A percentile compares a stretch with the other conserved stretches of the same genome.
Evolutionary conservation across 2,888 invertebrate species (phyloP).

Genomic region (Trichopria drosophilae): DNA sequence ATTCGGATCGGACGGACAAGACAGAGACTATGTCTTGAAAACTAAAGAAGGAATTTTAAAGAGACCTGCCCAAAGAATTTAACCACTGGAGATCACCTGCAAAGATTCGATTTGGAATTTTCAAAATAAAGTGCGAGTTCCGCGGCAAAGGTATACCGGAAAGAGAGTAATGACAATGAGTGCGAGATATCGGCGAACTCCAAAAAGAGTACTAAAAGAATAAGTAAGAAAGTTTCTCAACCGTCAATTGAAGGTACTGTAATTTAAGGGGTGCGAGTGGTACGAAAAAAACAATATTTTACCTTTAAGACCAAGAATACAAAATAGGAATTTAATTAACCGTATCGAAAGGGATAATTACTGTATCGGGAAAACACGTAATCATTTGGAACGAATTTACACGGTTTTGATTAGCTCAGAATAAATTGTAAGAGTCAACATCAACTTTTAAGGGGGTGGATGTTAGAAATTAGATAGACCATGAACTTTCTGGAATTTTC

Average conservation of each 20-base stretch:
- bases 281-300: constrained; percentile 1
- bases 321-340: too few species aligned
- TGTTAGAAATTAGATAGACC: background rate
- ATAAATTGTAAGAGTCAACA: too few species aligned
- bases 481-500: too few species aligned
- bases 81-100: constrained; percentile 23
- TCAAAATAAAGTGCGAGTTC: background rate
- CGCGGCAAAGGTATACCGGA: background rate
- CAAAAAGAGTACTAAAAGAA: background rate
- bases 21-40: constrained; percentile 18
- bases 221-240: too few species aligned
- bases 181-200: too few species aligned
- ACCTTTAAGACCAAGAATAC: background rate
- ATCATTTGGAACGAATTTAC: too few species aligned
- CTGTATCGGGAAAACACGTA: too few species aligned
- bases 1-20: constrained; percentile 23
- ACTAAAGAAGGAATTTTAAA: too few species aligned
- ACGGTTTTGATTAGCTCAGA: too few species aligned
- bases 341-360: too few species aligned
- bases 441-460: background rate
- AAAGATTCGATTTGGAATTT: background rate
- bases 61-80: constrained; percentile 21
- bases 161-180: too few species aligned
- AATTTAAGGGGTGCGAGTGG: constrained; percentile 1
- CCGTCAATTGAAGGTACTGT: background rate